A percentile compares a stretch with the other conserved stretches of the same genome.
Conservation (phyloP, 1,140 invertebrate genomes). For the Pseudomyrmex cubaensis region DNA sequence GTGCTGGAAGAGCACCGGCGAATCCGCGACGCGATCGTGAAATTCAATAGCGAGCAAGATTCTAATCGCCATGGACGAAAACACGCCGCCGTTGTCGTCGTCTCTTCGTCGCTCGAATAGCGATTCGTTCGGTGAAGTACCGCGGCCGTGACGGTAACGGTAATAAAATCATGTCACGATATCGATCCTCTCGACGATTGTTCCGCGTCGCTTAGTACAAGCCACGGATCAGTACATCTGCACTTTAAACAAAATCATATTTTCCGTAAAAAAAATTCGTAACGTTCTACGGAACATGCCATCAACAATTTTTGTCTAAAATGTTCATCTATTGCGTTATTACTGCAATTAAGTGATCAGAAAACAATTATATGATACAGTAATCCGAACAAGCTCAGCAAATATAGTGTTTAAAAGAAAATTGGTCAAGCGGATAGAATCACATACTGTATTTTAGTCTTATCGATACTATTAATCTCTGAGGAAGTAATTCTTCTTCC, state of each 20-base stretch:
- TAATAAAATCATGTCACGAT: conserved; percentile 12
- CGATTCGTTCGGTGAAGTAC: conserved; percentile 45
- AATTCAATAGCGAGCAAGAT: conserved; percentile 72
- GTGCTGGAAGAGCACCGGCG: conserved; percentile 22
- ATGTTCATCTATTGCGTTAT: no score
- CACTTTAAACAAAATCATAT: background rate
- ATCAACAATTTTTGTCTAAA: background rate
- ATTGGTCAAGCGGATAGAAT: background rate
- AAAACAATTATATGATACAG: background rate
- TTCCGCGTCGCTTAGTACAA: conserved; percentile 15
- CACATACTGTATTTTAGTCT: background rate
- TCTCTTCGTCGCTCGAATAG: conserved; percentile 19
- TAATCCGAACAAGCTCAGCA: background rate
- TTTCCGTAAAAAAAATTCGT: background rate
- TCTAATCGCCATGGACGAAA: conserved; percentile 55
- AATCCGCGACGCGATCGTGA: conserved; percentile 51
- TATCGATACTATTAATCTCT: conserved; percentile 4
- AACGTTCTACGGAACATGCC: background rate
- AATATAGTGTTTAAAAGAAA: background rate
- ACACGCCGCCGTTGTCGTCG: conserved; percentile 22
- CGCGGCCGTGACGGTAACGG: conserved; percentile 22
- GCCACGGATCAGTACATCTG: conserved; percentile 14
- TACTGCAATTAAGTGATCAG: background rate
- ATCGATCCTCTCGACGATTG: conserved; percentile 39
- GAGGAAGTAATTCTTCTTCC: background rate